Percentiles rank a stretch among this genome's conserved stretches.
Evolutionary conservation across 2,888 invertebrate species (phyloP).

Genomic region (Cheilosia scutellata): DNA sequence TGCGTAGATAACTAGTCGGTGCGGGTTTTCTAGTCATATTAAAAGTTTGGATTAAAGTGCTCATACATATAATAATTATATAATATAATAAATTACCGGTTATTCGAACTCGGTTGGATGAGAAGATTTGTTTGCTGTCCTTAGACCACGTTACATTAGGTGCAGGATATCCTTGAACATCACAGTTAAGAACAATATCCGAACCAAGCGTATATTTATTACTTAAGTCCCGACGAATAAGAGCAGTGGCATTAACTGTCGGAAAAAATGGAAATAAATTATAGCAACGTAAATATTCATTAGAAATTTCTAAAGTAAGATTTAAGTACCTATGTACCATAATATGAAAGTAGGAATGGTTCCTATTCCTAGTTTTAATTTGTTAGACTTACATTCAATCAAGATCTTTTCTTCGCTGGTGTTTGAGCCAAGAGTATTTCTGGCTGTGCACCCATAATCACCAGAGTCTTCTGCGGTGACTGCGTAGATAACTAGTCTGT

Average conservation of each 20-base stretch:
- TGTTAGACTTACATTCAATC: slow-evolving; percentile 89
- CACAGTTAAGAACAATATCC: slow-evolving; percentile 89
- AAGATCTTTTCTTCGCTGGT: slow-evolving; percentile 88
- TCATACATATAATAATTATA: too few relatives aligned
- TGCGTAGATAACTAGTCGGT: slow-evolving; percentile 88
- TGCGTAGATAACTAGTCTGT: slow-evolving; percentile 88
- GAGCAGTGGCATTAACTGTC: slow-evolving; percentile 85
- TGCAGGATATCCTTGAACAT: slow-evolving; percentile 90
- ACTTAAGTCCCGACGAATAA: slow-evolving; percentile 85
- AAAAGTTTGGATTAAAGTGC: background rate
- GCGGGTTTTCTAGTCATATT: slow-evolving; percentile 85
- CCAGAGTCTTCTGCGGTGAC: slow-evolving; percentile 90
- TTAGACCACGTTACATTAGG: slow-evolving; percentile 93
- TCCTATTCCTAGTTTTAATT: too few relatives aligned
- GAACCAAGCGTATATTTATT: slow-evolving; percentile 87
- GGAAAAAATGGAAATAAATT: background rate
- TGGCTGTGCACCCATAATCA: slow-evolving; percentile 92
- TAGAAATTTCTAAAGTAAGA: too few relatives aligned
- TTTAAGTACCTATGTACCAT: background rate
- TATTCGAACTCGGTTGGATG: slow-evolving; percentile 87
- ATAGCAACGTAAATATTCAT: too few relatives aligned
- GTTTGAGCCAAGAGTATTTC: slow-evolving; percentile 89
- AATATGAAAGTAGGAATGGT: background rate
- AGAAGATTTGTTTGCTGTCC: slow-evolving; percentile 86
- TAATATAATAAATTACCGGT: slow-evolving; percentile 85